phyloP scores from a whole-genome alignment of 2,888 invertebrate genomes.

The Ischnus inquisitorius region DNA sequence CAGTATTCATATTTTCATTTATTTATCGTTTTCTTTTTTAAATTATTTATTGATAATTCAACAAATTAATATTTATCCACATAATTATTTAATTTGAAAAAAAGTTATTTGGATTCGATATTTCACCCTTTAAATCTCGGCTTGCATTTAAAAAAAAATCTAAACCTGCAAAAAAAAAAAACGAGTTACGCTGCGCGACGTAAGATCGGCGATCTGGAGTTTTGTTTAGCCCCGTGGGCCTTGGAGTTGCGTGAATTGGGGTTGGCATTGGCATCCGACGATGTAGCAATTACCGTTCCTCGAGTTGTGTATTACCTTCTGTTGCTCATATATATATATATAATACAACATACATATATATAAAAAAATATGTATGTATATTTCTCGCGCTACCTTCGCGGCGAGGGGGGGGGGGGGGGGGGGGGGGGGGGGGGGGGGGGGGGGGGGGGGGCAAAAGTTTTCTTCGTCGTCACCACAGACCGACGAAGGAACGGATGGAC shows the following conservation, averaged over 20 bases:
- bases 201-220: slow-evolving; percentile 15
- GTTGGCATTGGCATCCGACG: slow-evolving; percentile 80
- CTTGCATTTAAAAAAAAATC: not conserved
- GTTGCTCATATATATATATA: slow-evolving; percentile 47
- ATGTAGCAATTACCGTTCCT: slow-evolving; percentile 82
- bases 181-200: not conserved
- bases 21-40: too few relatives aligned
- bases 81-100: too few relatives aligned
- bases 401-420: slow-evolving; percentile 50
- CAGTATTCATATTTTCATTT: too few relatives aligned
- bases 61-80: too few relatives aligned
- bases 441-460: slow-evolving; percentile 32
- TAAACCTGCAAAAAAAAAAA: slow-evolving; percentile 9
- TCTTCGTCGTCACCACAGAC: slow-evolving; percentile 53
- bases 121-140: not conserved
- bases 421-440: slow-evolving; percentile 47
- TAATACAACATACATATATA: too few relatives aligned
- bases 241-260: slow-evolving; percentile 78
- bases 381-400: slow-evolving; percentile 14
- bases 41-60: too few relatives aligned
- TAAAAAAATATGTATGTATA: too few relatives aligned
- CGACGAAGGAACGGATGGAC: slow-evolving; percentile 50
- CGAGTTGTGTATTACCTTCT: slow-evolving; percentile 77
- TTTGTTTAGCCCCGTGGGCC: slow-evolving; percentile 66
- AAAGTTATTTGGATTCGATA: not conserved